A percentile compares a stretch with the other conserved stretches of the same genome.
Evolutionary conservation across 1,140 invertebrate genomes (phyloP).

Genomic region (Cephus cinctus): DNA sequence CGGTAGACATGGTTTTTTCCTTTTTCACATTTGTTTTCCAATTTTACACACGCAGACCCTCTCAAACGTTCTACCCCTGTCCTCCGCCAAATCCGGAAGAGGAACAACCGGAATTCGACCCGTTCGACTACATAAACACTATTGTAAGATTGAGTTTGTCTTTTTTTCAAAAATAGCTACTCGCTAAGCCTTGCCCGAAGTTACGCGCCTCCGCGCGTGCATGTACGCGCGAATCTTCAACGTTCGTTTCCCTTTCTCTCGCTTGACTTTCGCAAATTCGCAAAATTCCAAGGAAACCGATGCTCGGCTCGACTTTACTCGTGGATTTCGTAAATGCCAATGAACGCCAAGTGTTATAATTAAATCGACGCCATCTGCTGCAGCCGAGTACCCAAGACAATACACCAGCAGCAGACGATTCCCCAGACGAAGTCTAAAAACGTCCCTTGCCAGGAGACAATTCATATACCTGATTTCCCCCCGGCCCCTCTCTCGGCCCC

Average conservation of each 20-base stretch:
- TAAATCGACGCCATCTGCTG: constrained; percentile 22
- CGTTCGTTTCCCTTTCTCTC: too few species aligned
- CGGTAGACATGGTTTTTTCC: too few species aligned
- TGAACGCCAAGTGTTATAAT: constrained; percentile 39
- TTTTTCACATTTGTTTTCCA: too few species aligned
- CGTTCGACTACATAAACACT: constrained; percentile 61
- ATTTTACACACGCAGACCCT: constrained; percentile 38
- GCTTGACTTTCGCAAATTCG: too few species aligned
- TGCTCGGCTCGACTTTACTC: constrained; percentile 4
- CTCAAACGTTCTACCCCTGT: constrained; percentile 67
- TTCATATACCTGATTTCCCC: too few species aligned
- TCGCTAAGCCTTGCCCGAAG: too few species aligned
- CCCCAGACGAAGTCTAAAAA: constrained; percentile 29
- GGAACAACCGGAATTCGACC: constrained; percentile 58
- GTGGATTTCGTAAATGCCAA: constrained; percentile 29
- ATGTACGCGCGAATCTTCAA: too few species aligned
- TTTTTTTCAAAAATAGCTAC: too few species aligned
- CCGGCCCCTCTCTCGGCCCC: too few species aligned
- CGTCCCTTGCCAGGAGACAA: constrained; percentile 27
- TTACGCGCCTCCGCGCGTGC: too few species aligned
- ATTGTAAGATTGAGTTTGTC: constrained; percentile 52
- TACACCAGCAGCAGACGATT: constrained; percentile 35
- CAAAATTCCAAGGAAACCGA: constrained; percentile 2
- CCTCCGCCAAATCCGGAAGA: constrained; percentile 58
- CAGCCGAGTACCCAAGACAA: too few species aligned